Evolutionary conservation across 2,888 invertebrate genomes (phyloP), one percentile per base, ranked within the genome.

Genomic region (Chrysolina americana): DNA sequence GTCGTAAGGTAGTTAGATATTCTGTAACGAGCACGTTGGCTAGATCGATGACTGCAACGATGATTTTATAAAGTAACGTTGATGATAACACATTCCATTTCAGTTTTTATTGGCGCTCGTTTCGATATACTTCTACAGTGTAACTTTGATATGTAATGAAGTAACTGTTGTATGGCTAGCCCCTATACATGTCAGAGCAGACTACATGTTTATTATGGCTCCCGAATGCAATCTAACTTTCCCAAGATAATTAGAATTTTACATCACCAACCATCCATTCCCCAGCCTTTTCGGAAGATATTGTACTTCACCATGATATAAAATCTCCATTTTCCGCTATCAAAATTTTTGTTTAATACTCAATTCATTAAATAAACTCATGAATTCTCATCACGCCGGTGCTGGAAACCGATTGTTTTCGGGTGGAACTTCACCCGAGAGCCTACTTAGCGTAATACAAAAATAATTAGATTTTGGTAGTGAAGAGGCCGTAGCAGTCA

Each of bases 401-500:
- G 50, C 17, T 17, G 36, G 48, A 62, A 28, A 56, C 64, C 72
- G 73, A 73, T 76, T 74, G 74, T 76, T 74, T 71, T 50, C 66
- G 53, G 36, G 56, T 28, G 63, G 64, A 78, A 81, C 73, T 78
- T 76, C 63, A 75, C 81, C 79, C 79, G 70, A 74, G 78, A 78
- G 79, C 70, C 75, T 81, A 81, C 80, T 81, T 78, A 78, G 71
- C 74, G 73, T 81, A 81, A 81, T 81, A 74, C 78, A 80, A 77
- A 81, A 81, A 81, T 81, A 81, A 81, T 81, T 81, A 79, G 81
- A 81, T 80, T 80, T 81, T 41, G 65, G 68, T 65, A 68, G 76
- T 70, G 41, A 68, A 76, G 76, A 74, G 71, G 76, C 71, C 68
- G 74, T 71, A 68, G 71, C 68, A 71, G 68, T 74, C 41, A 17